These are phyloP conservation scores for Pyxicephalus adspersus DNA, from an alignment of 2,113 vertebrate species.

Conservation along the genomic window DNA sequence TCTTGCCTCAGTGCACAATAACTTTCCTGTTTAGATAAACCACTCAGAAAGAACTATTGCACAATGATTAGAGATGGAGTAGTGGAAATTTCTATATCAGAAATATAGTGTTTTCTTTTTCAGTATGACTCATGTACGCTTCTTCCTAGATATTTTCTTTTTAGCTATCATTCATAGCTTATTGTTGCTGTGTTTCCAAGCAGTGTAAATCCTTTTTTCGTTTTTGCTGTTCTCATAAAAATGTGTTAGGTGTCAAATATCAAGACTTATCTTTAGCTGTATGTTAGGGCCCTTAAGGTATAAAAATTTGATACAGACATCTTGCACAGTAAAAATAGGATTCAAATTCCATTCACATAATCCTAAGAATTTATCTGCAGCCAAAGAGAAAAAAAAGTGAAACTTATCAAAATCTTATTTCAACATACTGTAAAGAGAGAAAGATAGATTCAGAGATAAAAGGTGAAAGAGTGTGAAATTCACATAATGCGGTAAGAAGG, in stretches of 20 bases:
- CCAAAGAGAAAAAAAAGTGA: constrained; percentile 1
- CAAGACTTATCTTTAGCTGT: constrained; percentile 21
- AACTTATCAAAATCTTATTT: background rate
- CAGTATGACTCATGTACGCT: background rate
- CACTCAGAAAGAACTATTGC: too few relatives aligned
- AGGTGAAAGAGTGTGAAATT: constrained; percentile 2
- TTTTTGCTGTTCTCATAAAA: constrained; percentile 13
- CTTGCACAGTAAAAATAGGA: constrained; percentile 7
- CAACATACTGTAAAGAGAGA: background rate
- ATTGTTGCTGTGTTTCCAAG: background rate
- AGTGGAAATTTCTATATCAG: too few relatives aligned
- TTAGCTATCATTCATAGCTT: background rate
- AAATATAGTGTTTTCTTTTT: background rate
- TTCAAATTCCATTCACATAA: constrained; percentile 28
- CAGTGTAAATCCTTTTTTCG: constrained; percentile 7
- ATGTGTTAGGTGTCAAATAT: constrained; percentile 25
- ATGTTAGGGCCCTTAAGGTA: constrained; percentile 13
- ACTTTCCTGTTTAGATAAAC: too few relatives aligned
- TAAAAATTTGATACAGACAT: constrained; percentile 25
- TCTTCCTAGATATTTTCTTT: background rate
- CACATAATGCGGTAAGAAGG: constrained; percentile 1
- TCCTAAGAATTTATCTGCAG: constrained; percentile 26
- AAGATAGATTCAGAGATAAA: background rate
- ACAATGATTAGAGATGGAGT: too few relatives aligned
- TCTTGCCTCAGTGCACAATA: too few relatives aligned